Evolutionary conservation across 2,888 invertebrate genomes (phyloP).

Genomic region (Dinocampus coccinellae): DNA sequence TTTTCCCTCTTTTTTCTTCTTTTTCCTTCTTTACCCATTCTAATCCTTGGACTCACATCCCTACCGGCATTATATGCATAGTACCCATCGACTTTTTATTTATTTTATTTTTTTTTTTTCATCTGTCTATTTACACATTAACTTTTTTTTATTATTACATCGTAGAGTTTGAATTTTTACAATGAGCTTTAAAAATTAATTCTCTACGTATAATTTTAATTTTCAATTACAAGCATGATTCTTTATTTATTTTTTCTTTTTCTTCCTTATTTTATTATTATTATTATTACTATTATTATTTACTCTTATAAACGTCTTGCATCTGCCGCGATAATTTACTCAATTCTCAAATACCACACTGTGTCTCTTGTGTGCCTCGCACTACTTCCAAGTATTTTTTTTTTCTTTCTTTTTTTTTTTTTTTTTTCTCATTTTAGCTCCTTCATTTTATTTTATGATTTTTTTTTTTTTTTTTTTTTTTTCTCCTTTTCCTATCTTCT

Average conservation of each 20-base stretch:
- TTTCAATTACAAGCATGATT: no score
- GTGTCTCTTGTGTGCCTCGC: neutral
- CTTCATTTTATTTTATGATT: neutral
- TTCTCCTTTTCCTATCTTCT: neutral
- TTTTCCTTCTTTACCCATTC: constrained; percentile 43
- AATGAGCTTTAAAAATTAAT: no score
- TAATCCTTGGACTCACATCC: constrained; percentile 17
- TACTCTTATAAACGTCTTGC: neutral
- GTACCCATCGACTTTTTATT: neutral
- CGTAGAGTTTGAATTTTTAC: no score
- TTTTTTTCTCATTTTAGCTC: neutral
- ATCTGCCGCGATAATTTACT: neutral
- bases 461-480: neutral
- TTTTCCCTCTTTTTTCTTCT: constrained; percentile 3
- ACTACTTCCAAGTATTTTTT: neutral
- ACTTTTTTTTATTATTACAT: neutral
- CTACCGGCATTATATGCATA: neutral
- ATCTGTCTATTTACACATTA: no score
- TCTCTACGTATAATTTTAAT: no score
- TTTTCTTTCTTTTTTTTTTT: neutral
- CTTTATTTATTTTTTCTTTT: no score
- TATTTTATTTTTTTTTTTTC: neutral
- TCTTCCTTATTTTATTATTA: constrained; percentile 25
- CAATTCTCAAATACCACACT: neutral
- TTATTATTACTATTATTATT: neutral